A percentile compares a stretch with the other conserved stretches of the same genome.
These are phyloP conservation scores for Aspiorhynchus laticeps DNA, from an alignment of 2,113 vertebrate species.

Conservation along the genomic window DNA sequence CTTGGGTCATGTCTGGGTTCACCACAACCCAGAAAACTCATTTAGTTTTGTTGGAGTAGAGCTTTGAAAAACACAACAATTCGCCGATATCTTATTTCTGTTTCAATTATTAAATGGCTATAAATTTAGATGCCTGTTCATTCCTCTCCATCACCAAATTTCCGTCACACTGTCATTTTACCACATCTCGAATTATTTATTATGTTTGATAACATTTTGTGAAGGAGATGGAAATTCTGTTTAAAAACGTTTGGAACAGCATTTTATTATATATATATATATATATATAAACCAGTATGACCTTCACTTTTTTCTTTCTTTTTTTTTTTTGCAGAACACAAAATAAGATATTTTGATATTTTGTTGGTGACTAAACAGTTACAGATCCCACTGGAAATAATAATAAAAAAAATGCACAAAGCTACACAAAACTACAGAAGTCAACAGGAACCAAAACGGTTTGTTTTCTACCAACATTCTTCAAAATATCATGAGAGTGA, in stretches of 20 bases:
- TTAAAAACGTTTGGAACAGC: too few relatives aligned
- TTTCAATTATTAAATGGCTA: background rate
- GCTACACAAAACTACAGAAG: background rate
- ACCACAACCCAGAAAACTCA: constrained; percentile 12
- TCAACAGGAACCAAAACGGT: background rate
- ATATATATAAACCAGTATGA: too few relatives aligned
- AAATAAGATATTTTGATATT: background rate
- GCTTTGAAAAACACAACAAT: background rate
- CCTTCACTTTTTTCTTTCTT: too few relatives aligned
- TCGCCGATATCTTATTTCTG: background rate
- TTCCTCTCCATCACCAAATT: background rate
- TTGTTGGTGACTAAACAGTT: background rate
- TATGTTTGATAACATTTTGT: background rate
- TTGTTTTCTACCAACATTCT: background rate
- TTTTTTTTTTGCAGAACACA: background rate
- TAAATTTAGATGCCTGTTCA: background rate
- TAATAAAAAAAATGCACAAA: too few relatives aligned
- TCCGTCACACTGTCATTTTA: background rate
- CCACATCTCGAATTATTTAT: background rate
- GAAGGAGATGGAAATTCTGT: background rate
- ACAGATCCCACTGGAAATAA: too few relatives aligned
- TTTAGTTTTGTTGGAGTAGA: background rate
- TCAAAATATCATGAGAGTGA: background rate
- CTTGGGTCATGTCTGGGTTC: constrained; percentile 22
- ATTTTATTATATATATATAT: too few relatives aligned